phyloP scores from a whole-genome alignment of 2,888 invertebrate species.

The Platynereis dumerilii region DNA sequence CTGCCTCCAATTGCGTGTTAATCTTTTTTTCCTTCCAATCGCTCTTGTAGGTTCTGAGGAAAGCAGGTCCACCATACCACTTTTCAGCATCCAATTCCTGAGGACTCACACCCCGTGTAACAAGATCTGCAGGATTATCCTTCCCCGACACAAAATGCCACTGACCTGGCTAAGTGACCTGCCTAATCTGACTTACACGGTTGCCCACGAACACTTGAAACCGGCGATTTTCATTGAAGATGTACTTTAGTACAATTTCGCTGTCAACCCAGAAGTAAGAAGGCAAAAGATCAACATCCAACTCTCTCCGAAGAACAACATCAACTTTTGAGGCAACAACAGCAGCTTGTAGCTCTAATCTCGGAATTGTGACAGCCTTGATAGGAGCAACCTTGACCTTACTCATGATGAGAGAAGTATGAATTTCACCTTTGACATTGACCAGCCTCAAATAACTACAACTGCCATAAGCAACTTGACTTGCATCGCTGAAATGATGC shows the following conservation, averaged over 20 bases:
- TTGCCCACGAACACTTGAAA: constrained; percentile 47
- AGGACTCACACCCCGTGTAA: constrained; percentile 36
- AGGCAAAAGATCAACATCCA: constrained; percentile 9
- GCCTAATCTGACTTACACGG: constrained; percentile 39
- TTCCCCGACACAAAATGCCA: constrained; percentile 44
- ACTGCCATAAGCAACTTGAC: constrained; percentile 22
- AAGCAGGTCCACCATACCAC: too few species aligned
- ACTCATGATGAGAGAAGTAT: constrained; percentile 14
- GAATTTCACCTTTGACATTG: constrained; percentile 12
- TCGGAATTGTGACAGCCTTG: constrained; percentile 22
- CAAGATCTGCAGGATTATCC: constrained; percentile 51
- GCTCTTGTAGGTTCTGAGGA: too few species aligned
- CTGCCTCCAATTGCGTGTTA: background rate
- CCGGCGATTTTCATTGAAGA: constrained; percentile 28
- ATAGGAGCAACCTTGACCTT: constrained; percentile 29
- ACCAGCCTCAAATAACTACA: constrained; percentile 21
- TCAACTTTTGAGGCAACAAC: constrained; percentile 18
- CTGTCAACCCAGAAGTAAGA: constrained; percentile 33
- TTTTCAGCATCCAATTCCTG: constrained; percentile 23
- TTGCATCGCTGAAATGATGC: constrained; percentile 31
- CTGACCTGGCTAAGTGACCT: constrained; percentile 24
- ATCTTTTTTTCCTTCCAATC: background rate
- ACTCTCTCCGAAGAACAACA: constrained; percentile 22
- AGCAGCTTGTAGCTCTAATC: constrained; percentile 28
- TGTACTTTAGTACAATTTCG: constrained; percentile 27